phyloP scores from a whole-genome alignment of 1,140 invertebrate genomes.

The Pantala flavescens region DNA sequence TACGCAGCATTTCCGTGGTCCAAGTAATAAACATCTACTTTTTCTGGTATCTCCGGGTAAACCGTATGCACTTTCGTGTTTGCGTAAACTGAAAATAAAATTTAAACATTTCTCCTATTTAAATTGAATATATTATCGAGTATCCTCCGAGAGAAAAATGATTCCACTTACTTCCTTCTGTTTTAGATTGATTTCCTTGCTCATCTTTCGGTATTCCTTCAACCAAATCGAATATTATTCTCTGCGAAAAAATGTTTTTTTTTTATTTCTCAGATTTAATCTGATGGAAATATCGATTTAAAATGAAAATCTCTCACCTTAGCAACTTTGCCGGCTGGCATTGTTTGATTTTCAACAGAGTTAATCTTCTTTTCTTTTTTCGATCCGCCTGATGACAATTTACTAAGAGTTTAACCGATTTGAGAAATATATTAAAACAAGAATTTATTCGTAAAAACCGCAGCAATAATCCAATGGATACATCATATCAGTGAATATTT shows the following conservation, averaged over 20 bases:
- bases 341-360: too few species aligned
- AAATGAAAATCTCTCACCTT: too few species aligned
- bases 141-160: not conserved
- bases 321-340: too few species aligned
- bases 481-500: too few species aligned
- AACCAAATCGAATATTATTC: constrained; percentile 1
- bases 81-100: not conserved
- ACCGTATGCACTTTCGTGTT: not conserved
- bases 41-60: not conserved
- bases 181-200: not conserved
- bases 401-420: too few species aligned
- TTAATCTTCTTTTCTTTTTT: too few species aligned
- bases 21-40: constrained; percentile 51
- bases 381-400: too few species aligned
- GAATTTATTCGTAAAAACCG: too few species aligned
- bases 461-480: too few species aligned
- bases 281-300: too few species aligned
- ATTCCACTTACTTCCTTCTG: not conserved
- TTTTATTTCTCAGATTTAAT: too few species aligned
- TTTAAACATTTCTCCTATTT: not conserved
- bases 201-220: constrained; percentile 2
- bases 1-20: constrained; percentile 52
- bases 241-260: not conserved
- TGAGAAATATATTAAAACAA: too few species aligned
- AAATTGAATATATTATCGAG: not conserved